Evolutionary conservation across 1,140 invertebrate species (phyloP), one percentile per base, ranked within the genome.

Genomic region (Sinonovacula constricta): DNA sequence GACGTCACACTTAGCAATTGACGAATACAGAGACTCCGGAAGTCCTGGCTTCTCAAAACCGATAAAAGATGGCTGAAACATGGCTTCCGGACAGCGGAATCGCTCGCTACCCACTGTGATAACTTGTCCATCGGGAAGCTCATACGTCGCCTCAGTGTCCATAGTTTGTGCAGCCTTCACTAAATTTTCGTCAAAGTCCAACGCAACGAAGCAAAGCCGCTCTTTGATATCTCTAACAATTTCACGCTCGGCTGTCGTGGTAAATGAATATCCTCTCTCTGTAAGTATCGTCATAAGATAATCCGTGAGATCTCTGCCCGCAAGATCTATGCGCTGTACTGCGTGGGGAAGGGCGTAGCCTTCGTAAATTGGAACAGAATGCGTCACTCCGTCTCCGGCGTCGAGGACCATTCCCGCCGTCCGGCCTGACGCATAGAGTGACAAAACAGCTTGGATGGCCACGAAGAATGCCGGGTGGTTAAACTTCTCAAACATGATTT

Each of bases 201-300:
- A 69, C 34, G 86, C 87, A 33, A 86, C 85, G 69, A 88, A 92
- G 84, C 91, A 92, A 22, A 92, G 82, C 78, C 92, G 91, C 77
- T 92, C 91, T 30, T 67, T 67, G 2, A 67, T 67, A n/a, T n/a
- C n/a, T n/a, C n/a, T n/a, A n/a, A n/a, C n/a, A n/a, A n/a, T n/a
- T n/a, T n/a, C n/a, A n/a, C 34, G 34, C 30, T 72, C 69, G 22
- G 69, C 69, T 30, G 56, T 97, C 91, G 96, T 98, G 22, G 96
- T 97, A 94, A 98, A 98, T 26, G 95, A 96, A 93, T 98, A 98
- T 84, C 97, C 97, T 91, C 97, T 97, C 93, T 98, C 97, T 84
- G 96, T 97, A 82, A 98, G 93, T 92, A 98, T 86, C 93, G 97
- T 98, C 96, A 97, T 97, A 90, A 98, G 94, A 93, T 98, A 98